A percentile compares a stretch with the other conserved stretches of the same genome.
phyloP scores from a whole-genome alignment of 2,888 invertebrate species.

The Phengaris alcon region DNA sequence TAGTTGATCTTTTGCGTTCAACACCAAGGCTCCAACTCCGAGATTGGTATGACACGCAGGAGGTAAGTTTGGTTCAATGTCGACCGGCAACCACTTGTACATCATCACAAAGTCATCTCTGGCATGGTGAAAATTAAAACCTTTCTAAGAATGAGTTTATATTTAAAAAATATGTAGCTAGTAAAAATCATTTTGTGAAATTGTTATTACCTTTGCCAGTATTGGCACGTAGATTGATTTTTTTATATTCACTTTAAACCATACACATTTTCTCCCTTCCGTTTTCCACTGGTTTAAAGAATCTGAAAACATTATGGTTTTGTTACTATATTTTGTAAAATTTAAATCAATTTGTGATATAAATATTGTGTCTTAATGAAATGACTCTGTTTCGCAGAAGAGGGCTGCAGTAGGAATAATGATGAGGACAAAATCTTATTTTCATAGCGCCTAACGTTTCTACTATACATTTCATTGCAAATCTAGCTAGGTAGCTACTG shows the following conservation, averaged over 20 bases:
- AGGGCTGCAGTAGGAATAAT: background rate
- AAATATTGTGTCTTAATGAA: no score
- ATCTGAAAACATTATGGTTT: conserved; percentile 68
- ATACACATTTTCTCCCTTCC: conserved; percentile 84
- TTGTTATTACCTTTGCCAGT: conserved; percentile 80
- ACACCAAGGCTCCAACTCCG: conserved; percentile 92
- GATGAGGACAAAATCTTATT: background rate
- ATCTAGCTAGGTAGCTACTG: no score
- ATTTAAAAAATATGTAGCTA: conserved; percentile 24
- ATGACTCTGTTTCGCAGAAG: no score
- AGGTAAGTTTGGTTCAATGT: conserved; percentile 83
- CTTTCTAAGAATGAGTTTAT: conserved; percentile 77
- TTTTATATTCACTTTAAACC: conserved; percentile 87
- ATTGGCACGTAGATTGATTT: conserved; percentile 86
- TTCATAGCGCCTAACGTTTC: no score
- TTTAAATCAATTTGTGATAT: no score
- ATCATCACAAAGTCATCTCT: conserved; percentile 88
- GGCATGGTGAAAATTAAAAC: conserved; percentile 94
- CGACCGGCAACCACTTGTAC: conserved; percentile 87
- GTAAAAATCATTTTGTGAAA: conserved; percentile 2
- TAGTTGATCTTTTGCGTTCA: conserved; percentile 86
- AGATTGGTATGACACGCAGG: conserved; percentile 86
- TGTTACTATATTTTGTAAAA: no score
- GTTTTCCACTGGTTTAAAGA: conserved; percentile 84
- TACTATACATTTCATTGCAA: no score